phyloP scores from a whole-genome alignment of 2,797 vertebrate species.

The Denticeps clupeoides region DNA sequence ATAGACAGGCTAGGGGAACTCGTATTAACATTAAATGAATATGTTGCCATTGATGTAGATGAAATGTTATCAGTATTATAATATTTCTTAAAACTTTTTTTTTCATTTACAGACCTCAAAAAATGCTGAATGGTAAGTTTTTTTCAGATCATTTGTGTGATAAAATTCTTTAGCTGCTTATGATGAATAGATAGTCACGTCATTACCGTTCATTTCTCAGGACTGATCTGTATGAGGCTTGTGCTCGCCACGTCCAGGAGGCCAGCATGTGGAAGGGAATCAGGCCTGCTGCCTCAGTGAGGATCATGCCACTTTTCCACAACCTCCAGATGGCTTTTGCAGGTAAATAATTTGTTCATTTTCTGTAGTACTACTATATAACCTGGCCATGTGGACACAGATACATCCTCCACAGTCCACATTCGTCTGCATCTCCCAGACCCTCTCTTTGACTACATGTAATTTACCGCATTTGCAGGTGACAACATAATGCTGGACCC shows the following conservation, averaged over 20 bases:
- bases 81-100: not conserved
- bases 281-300: slow-evolving; percentile 1
- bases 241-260: slow-evolving; percentile 9
- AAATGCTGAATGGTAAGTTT: slow-evolving; percentile 16
- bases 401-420: not conserved
- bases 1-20: not conserved
- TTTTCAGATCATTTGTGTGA: not conserved
- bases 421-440: not conserved
- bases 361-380: not conserved
- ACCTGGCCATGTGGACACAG: not conserved
- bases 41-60: too few species aligned
- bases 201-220: not conserved
- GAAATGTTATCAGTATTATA: not conserved
- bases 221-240: slow-evolving; percentile 9
- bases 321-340: slow-evolving; percentile 8
- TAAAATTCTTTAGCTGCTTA: not conserved
- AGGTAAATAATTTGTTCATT: not conserved
- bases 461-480: slow-evolving; percentile 9
- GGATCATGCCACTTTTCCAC: slow-evolving; percentile 11
- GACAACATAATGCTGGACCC: slow-evolving; percentile 13
- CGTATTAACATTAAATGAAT: not conserved
- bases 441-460: not conserved
- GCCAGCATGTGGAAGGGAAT: not conserved
- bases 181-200: not conserved
- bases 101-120: slow-evolving; percentile 12